Evolutionary conservation across 2,888 invertebrate genomes (phyloP), one percentile per base, ranked within the genome.

Genomic region (Hedychridium roseum): DNA sequence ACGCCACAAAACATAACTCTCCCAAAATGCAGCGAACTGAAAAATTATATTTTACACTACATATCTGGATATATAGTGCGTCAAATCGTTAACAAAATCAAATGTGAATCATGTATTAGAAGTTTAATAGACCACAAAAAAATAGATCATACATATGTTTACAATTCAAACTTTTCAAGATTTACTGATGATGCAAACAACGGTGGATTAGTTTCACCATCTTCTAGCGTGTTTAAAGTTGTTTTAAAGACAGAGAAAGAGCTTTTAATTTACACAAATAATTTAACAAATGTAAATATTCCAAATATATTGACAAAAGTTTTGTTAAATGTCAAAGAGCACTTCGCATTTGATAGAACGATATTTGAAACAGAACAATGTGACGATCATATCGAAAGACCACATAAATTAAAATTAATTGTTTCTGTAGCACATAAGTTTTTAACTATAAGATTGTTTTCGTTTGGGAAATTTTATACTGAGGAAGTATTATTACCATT

Each of bases 381-480:
- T 11, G 11, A 30, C 9, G 6, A 6, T 6, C 6, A n/a, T 30
- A 4, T 30, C 4, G 11, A 30, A 11, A 6, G 4, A 11, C 11
- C 30, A 9, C 30, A 30, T 11, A 30, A 30, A 30, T n/a, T 30
- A 4, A 30, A 11, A 30, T 30, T 30, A 11, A 30, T 30, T 30
- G 11, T n/a, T 30, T 30, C 11, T 11, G 11, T 30, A 9, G 30
- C 11, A 4, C 6, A 11, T 4, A 30, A 11, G 11, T 30, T 4
- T 30, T n/a, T 30, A 6, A 30, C 5, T n/a, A 30, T 30, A 5
- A 30, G 30, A 11, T 30, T 30, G 4, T 11, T 9, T 30, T 30
- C 30, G 11, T 30, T 9, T 30, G 6, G 7, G 5, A 30, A 30
- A 11, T 30, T 30, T 11, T 30, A n/a, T 30, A 30, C 6, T 4